phyloP scores from a whole-genome alignment of 2,113 vertebrate species.

The Verasper variegatus region DNA sequence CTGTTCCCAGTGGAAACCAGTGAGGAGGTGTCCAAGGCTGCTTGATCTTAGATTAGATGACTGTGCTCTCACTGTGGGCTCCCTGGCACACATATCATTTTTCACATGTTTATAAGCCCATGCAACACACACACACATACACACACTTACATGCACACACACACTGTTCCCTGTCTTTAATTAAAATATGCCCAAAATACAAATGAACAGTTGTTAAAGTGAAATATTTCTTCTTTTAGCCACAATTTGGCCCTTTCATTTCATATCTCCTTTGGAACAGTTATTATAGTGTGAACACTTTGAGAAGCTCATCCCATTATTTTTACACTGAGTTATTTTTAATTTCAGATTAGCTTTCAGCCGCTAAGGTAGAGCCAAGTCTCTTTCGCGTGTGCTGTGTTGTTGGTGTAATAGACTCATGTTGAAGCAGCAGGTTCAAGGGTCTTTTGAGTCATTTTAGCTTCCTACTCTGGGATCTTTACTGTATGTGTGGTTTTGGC shows the following conservation, averaged over 20 bases:
- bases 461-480: slow-evolving; percentile 18
- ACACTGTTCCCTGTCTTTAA: neutral
- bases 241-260: slow-evolving; percentile 15
- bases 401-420: neutral
- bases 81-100: slow-evolving; percentile 26
- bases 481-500: slow-evolving; percentile 56
- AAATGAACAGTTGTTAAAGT: slow-evolving; percentile 21
- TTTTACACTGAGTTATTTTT: slow-evolving; percentile 25
- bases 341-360: neutral
- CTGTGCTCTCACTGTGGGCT: slow-evolving; percentile 53
- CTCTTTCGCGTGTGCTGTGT: neutral
- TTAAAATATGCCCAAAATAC: slow-evolving; percentile 21
- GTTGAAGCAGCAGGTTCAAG: slow-evolving; percentile 12
- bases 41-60: slow-evolving; percentile 72
- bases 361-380: neutral
- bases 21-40: slow-evolving; percentile 63
- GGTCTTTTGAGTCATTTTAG: slow-evolving; percentile 20
- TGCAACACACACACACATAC: slow-evolving; percentile 1
- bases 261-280: slow-evolving; percentile 28
- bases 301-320: slow-evolving; percentile 1
- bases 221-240: slow-evolving; percentile 21
- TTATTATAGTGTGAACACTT: slow-evolving; percentile 8
- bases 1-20: slow-evolving; percentile 60
- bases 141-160: neutral
- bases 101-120: slow-evolving; percentile 44